Evolutionary conservation across 2,113 vertebrate species (phyloP).

Genomic region (Brachirus orientalis): DNA sequence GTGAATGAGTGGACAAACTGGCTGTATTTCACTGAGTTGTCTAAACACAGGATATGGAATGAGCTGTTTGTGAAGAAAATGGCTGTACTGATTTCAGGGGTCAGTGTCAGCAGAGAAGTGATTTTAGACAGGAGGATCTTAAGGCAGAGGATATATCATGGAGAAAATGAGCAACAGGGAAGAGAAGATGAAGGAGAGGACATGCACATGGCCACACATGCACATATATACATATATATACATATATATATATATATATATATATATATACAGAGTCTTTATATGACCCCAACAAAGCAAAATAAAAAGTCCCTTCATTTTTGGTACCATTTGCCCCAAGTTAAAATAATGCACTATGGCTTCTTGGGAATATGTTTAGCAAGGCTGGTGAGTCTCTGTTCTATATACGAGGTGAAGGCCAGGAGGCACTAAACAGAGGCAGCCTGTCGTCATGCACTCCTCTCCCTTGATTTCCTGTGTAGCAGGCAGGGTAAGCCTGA

Average conservation of each 20-base stretch:
- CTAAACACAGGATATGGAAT: slow-evolving; percentile 75
- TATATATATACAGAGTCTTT: slow-evolving; percentile 27
- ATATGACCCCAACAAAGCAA: slow-evolving; percentile 15
- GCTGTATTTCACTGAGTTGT: slow-evolving; percentile 74
- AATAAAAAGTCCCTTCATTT: slow-evolving; percentile 46
- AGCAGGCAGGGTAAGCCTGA: slow-evolving; percentile 65
- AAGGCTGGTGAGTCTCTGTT: slow-evolving; percentile 43
- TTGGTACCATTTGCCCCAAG: slow-evolving; percentile 38
- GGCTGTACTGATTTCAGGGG: no score
- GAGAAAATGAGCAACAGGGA: slow-evolving; percentile 57
- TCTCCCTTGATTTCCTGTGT: slow-evolving; percentile 57
- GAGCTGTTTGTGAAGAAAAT: slow-evolving; percentile 76
- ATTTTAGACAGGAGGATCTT: slow-evolving; percentile 66
- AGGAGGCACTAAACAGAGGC: slow-evolving; percentile 63
- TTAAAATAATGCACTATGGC: slow-evolving; percentile 62
- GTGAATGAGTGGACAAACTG: slow-evolving; percentile 50
- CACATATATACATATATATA: no score
- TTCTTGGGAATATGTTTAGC: slow-evolving; percentile 48
- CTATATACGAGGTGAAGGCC: slow-evolving; percentile 50
- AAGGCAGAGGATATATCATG: slow-evolving; percentile 53
- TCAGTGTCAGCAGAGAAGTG: slow-evolving; percentile 47
- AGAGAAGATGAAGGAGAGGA: slow-evolving; percentile 24
- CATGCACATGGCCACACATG: slow-evolving; percentile 4
- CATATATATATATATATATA: slow-evolving; percentile 19
- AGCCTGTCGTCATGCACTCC: slow-evolving; percentile 51